Evolutionary conservation across 1,140 invertebrate genomes (phyloP).

Genomic region (Magallana ariakensis): DNA sequence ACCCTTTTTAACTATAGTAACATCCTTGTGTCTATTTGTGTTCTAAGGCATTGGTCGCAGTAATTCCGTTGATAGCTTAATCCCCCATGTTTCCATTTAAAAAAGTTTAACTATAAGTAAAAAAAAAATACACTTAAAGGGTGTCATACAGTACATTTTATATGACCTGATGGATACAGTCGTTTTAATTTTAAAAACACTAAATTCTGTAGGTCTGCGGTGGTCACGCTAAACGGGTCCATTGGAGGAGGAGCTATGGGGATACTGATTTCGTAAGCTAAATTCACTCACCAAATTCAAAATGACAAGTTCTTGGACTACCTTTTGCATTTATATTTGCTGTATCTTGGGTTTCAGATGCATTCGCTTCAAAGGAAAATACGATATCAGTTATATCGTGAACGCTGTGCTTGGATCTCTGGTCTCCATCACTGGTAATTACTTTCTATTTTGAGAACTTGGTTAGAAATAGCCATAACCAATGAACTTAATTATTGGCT

Average conservation of each 20-base stretch:
- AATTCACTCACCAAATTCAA: neutral
- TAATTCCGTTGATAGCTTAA: no score
- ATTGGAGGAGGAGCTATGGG: constrained; percentile 58
- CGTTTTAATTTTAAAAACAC: neutral
- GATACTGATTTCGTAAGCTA: constrained; percentile 39
- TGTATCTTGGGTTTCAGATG: constrained; percentile 75
- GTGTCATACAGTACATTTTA: no score
- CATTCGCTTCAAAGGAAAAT: constrained; percentile 85
- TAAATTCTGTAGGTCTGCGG: constrained; percentile 55
- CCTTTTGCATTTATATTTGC: neutral
- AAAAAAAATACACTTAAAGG: no score
- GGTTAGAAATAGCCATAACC: no score
- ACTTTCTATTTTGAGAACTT: neutral
- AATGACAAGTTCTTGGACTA: no score
- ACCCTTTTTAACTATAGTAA: neutral
- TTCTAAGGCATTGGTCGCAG: neutral
- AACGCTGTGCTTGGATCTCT: constrained; percentile 93
- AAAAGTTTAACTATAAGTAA: no score
- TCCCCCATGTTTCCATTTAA: no score
- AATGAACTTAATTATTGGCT: no score
- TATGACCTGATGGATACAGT: no score
- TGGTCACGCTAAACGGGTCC: constrained; percentile 58
- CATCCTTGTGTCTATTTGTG: neutral
- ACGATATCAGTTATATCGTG: constrained; percentile 91
- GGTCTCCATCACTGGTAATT: constrained; percentile 89